Evolutionary conservation across 2,797 vertebrate species (phyloP), one percentile per base, ranked within the genome.

Genomic region (Rhabdophis nuchalis): DNA sequence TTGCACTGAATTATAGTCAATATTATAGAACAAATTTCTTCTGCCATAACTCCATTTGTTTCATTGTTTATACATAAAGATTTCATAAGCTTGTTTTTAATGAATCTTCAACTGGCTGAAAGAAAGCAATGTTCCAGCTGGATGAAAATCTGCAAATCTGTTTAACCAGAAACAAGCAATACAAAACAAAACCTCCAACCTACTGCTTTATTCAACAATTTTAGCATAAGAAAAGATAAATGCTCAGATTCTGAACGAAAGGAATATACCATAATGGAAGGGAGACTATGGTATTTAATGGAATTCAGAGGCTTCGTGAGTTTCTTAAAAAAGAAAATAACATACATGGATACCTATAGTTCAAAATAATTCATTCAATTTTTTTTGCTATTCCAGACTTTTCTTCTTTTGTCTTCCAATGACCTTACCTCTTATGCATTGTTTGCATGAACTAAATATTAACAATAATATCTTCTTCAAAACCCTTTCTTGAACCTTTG

Each of bases 1-100:
- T 88, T 93, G 56, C 92, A 85, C 25, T 88, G 86, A 88, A 93
- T 93, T 90, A 93, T 85, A 88, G 46, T 93, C 86, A 52, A 11
- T 61, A 82, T 91, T 90, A 91, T 50, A 60, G 56, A 93, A 88
- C 68, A 93, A 91, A 88, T 93, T 52, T 91, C 86, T 93, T 54
- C 50, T 88, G 86, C 57, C 50, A 85, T 91, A 88, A 88, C 56
- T 88, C 86, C 64, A 91, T 93, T 93, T 91, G 92, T 88, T 93
- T 93, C 92, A 91, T 72, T 91, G 57, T 88, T 91, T 93, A 91
- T 93, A 91, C 86, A 88, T 91, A 87, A 93, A 88, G 92, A 93
- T 88, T 93, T 93, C 89, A 88, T 93, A 91, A 88, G 92, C 89
- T 93, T 85, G 32, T 52, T 91, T 88, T 91, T 90, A 93, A 93